phyloP scores from a whole-genome alignment of 2,888 invertebrate genomes.

The Magallana nippona region DNA sequence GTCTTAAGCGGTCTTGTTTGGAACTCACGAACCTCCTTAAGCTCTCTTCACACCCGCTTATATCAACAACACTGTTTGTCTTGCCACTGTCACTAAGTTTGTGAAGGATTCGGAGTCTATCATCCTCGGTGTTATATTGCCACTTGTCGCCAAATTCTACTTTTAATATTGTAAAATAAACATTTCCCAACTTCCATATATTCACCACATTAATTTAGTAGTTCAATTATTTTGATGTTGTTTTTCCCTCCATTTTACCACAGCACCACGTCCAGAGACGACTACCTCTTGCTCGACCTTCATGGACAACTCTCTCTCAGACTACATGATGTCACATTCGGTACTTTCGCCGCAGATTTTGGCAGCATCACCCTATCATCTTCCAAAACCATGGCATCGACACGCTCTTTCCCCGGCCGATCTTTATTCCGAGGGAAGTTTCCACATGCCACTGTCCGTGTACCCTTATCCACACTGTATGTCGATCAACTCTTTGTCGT shows the following conservation, averaged over 20 bases:
- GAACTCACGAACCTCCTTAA: conserved; percentile 34
- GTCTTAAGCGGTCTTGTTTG: conserved; percentile 39
- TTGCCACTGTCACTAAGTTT: conserved; percentile 13
- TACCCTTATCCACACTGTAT: conserved; percentile 49
- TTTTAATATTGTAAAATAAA: conserved; percentile 26
- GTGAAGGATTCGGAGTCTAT: conserved; percentile 13
- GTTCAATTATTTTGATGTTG: neutral
- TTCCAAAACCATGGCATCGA: conserved; percentile 20
- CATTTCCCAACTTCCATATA: neutral
- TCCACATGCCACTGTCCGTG: conserved; percentile 30
- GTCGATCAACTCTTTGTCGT: conserved; percentile 57
- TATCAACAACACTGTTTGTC: conserved; percentile 30
- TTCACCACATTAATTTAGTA: conserved; percentile 3
- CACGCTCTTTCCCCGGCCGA: conserved; percentile 4
- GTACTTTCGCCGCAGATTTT: neutral
- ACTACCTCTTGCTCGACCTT: neutral
- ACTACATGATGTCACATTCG: conserved; percentile 25
- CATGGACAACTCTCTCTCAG: neutral
- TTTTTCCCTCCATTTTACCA: neutral
- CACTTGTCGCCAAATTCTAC: conserved; percentile 27
- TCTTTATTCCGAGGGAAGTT: neutral
- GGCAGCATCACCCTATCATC: conserved; percentile 13
- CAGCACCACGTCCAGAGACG: neutral
- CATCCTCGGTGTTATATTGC: conserved; percentile 26
- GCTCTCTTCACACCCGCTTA: conserved; percentile 29